Percentiles rank a stretch among this genome's conserved stretches.
Conservation (phyloP, 1,140 invertebrate genomes). For the Apis mellifera region Amel_HAv3.1 CM009943.2:2699501-2700000, state of each 20-base stretch:
- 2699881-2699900: slow-evolving; percentile 37
- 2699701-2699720: slow-evolving; percentile 77
- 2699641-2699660: slow-evolving; percentile 38
- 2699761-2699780: slow-evolving; percentile 30
- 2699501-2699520: slow-evolving; percentile 55
- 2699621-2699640: slow-evolving; percentile 28
- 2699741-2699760: slow-evolving; percentile 33
- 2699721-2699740: slow-evolving; percentile 39
- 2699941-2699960: slow-evolving; percentile 12
- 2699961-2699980: slow-evolving; percentile 15
- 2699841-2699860: slow-evolving; percentile 60
- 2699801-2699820: slow-evolving; percentile 52
- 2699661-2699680: slow-evolving; percentile 70
- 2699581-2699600: background rate
- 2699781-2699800: slow-evolving; percentile 47
- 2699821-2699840: too few species aligned
- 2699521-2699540: background rate
- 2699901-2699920: slow-evolving; percentile 53
- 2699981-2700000: slow-evolving; percentile 56
- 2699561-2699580: background rate
- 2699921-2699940: slow-evolving; percentile 20
- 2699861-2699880: slow-evolving; percentile 66
- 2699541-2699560: slow-evolving; percentile 16
- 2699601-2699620: slow-evolving; percentile 12
- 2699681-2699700: slow-evolving; percentile 80